Percentiles rank a stretch among this genome's conserved stretches.
These are phyloP conservation scores for Troides aeacus DNA, from an alignment of 2,888 invertebrate genomes.

Conservation along the genomic window DNA sequence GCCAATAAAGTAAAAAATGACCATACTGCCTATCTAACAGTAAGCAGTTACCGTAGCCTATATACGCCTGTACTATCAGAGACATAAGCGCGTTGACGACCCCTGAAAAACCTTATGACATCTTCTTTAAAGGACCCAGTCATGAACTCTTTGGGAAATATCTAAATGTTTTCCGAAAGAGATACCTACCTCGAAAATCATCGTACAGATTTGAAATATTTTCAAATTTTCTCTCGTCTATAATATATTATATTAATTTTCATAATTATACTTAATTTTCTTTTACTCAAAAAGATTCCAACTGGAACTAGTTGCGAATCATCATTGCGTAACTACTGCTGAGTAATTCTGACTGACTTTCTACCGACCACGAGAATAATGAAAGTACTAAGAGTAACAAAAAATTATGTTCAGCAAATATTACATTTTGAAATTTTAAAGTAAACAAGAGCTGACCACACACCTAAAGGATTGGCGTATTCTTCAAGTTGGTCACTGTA, in stretches of 20 bases:
- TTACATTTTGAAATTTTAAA: background rate
- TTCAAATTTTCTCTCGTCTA: background rate
- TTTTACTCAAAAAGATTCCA: background rate
- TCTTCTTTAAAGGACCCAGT: too few relatives aligned
- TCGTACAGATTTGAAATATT: too few relatives aligned
- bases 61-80: too few relatives aligned
- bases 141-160: too few relatives aligned
- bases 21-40: too few relatives aligned
- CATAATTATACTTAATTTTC: background rate
- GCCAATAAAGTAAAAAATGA: too few relatives aligned
- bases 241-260: background rate
- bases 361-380: constrained; percentile 37
- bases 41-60: too few relatives aligned
- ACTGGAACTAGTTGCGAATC: constrained; percentile 25
- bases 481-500: too few relatives aligned
- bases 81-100: too few relatives aligned
- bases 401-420: background rate
- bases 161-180: too few relatives aligned
- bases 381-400: constrained; percentile 32
- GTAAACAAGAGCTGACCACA: background rate
- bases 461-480: background rate
- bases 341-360: constrained; percentile 34
- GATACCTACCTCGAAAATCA: too few relatives aligned
- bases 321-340: constrained; percentile 33
- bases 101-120: too few relatives aligned